A percentile compares a stretch with the other conserved stretches of the same genome.
These are phyloP conservation scores for Cabera pusaria DNA, from an alignment of 2,888 invertebrate species.

Conservation along the genomic window DNA sequence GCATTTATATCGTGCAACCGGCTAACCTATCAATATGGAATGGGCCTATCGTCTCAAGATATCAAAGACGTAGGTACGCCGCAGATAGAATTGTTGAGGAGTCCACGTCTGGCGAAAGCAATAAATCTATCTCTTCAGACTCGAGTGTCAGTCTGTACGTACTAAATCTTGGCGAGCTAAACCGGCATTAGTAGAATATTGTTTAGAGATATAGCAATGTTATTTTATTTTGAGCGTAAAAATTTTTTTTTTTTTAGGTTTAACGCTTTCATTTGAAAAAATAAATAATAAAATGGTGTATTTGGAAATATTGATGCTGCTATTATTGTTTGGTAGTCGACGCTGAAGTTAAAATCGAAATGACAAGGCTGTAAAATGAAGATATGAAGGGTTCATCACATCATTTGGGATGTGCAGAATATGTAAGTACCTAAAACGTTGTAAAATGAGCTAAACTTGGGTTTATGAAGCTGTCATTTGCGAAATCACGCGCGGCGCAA, in stretches of 20 bases:
- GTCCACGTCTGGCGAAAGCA: conserved; percentile 44
- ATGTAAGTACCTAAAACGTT: conserved; percentile 9
- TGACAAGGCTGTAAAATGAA: conserved; percentile 24
- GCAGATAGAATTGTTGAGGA: conserved; percentile 35
- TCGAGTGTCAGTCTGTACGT: conserved; percentile 48
- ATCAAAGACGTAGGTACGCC: conserved; percentile 23
- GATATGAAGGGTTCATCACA: conserved; percentile 21
- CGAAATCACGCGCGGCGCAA: conserved; percentile 12
- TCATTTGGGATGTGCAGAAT: conserved; percentile 13
- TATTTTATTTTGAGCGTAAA: conserved; percentile 10
- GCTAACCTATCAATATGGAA: conserved; percentile 34
- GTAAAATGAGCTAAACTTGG: conserved; percentile 15
- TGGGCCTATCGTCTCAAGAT: conserved; percentile 29
- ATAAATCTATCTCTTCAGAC: conserved; percentile 54
- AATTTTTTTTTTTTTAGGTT: too few species aligned
- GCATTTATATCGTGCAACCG: too few species aligned
- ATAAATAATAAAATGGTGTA: too few species aligned
- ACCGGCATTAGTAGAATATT: conserved; percentile 43
- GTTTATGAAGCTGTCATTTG: conserved; percentile 24
- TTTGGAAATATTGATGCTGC: too few species aligned
- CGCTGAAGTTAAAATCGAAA: conserved; percentile 16
- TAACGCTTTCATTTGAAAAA: conserved; percentile 1
- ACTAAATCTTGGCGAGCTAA: conserved; percentile 50
- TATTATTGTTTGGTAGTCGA: background rate
- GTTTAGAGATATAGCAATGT: conserved; percentile 19